Evolutionary conservation across 2,113 vertebrate species (phyloP).

Genomic region (Lamprotornis superbus): DNA sequence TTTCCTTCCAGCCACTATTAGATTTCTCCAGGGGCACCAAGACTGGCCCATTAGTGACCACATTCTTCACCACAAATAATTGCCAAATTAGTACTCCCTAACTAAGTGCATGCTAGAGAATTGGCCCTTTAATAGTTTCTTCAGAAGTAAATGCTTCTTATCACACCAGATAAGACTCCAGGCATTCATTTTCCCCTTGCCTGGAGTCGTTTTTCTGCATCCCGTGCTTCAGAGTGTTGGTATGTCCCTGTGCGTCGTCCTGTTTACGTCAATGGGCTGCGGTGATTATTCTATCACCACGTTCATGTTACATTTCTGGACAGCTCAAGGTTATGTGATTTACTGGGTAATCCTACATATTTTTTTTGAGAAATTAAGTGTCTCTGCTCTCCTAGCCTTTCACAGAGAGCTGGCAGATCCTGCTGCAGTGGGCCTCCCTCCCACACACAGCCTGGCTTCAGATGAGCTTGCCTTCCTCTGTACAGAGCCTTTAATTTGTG

Average conservation of each 20-base stretch:
- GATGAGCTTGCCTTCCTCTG: neutral
- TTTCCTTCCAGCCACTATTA: neutral
- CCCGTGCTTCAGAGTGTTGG: neutral
- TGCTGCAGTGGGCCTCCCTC: neutral
- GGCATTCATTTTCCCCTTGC: conserved; percentile 28
- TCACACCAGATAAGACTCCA: conserved; percentile 23
- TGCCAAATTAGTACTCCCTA: conserved; percentile 53
- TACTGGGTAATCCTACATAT: neutral
- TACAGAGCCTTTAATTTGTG: neutral
- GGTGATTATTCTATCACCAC: conserved; percentile 59
- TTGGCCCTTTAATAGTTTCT: conserved; percentile 37
- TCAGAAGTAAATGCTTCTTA: conserved; percentile 50
- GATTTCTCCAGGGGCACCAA: neutral
- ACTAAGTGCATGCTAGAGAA: conserved; percentile 8
- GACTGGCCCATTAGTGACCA: neutral
- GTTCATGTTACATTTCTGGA: conserved; percentile 29
- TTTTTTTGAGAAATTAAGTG: conserved; percentile 47
- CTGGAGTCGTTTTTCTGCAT: neutral
- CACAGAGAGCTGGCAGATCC: neutral
- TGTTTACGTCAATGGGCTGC: neutral
- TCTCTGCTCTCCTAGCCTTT: conserved; percentile 19
- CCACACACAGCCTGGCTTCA: neutral
- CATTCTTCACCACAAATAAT: conserved; percentile 37
- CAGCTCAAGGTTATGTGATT: conserved; percentile 39
- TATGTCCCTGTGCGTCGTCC: neutral